A percentile compares a stretch with the other conserved stretches of the same genome.
These are phyloP conservation scores for Osmoderma eremita DNA, from an alignment of 2,888 invertebrate species.

Conservation along the genomic window DNA sequence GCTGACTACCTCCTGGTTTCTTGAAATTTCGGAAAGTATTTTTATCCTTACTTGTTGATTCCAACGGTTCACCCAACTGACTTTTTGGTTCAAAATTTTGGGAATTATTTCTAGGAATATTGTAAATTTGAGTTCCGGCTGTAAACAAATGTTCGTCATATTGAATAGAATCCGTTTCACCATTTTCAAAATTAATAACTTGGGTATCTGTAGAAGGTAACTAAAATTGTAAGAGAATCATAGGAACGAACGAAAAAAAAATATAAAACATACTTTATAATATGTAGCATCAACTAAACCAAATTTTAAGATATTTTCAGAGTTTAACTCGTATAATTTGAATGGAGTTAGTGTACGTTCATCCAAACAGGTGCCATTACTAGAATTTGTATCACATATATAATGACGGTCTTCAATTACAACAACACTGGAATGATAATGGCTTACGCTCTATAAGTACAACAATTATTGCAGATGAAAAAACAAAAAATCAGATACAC, in stretches of 20 bases:
- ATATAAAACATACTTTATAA: conserved; percentile 41
- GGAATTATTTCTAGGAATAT: neutral
- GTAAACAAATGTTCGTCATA: conserved; percentile 13
- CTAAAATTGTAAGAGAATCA: neutral
- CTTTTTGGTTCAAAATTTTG: too few relatives aligned
- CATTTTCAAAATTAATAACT: neutral
- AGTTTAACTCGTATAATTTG: conserved; percentile 53
- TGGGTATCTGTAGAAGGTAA: neutral
- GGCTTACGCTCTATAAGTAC: conserved; percentile 57
- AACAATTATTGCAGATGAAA: neutral
- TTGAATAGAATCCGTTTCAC: neutral
- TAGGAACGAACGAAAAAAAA: neutral
- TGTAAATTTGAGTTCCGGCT: conserved; percentile 17
- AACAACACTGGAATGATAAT: conserved; percentile 59
- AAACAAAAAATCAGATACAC: conserved; percentile 40
- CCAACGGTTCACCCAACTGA: too few relatives aligned
- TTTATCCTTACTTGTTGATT: too few relatives aligned
- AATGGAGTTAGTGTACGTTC: conserved; percentile 53
- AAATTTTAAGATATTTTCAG: conserved; percentile 53
- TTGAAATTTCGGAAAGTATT: neutral
- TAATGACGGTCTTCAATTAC: conserved; percentile 56
- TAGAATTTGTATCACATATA: conserved; percentile 58
- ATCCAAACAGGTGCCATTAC: conserved; percentile 58
- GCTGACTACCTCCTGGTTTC: too few relatives aligned
- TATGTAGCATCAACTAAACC: conserved; percentile 51